Evolutionary conservation across 1,140 invertebrate species (phyloP), one percentile per base, ranked within the genome.

Genomic region (Halictus rubicundus): DNA sequence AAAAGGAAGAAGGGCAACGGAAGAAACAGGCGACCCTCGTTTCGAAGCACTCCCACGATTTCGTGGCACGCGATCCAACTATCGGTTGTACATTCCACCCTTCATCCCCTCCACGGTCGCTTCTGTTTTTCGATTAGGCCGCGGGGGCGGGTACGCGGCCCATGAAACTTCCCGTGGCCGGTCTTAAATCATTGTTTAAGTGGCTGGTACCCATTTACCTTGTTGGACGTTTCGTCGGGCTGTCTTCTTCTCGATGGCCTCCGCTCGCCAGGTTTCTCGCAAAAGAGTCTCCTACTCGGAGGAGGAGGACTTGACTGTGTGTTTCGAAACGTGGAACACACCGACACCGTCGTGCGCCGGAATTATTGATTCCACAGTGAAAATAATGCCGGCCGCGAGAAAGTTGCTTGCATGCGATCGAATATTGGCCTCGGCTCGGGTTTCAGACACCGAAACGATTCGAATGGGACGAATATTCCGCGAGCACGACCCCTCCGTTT

Each of bases 51-150:
- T 84, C 73, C 83, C 81, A 86, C 84, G 82, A 88, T 83, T 66
- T 82, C 72, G 64, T 76, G 69, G 81, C 89, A 89, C 88, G 88
- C 87, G 84, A 89, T 83, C 68, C 82, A 78, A 86, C 61, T 72
- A 76, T 80, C 80, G 74, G 39, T 69, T 52, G 80, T 83, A 80
- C 42, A 68, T 65, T 52, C 57, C 77, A 78, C 27, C 54, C 64
- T 9, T 52, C 49, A 21, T n/a, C 27, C 27, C 63, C 37, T 37
- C 32, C 37, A 16, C 42, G 68, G 57, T 68, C 42, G 42, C 70
- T 73, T 66, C 68, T 75, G 70, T 74, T 69, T 57, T 16, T 25
- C 78, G 61, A 68, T 78, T 61, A 63, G 61, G 21, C 54, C 42
- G 14, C 42, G 42, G 78, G 32, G 74, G 23, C 27, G 46, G 52